Conservation (phyloP, 2,888 invertebrate genomes). For the Acronicta alni region DNA sequence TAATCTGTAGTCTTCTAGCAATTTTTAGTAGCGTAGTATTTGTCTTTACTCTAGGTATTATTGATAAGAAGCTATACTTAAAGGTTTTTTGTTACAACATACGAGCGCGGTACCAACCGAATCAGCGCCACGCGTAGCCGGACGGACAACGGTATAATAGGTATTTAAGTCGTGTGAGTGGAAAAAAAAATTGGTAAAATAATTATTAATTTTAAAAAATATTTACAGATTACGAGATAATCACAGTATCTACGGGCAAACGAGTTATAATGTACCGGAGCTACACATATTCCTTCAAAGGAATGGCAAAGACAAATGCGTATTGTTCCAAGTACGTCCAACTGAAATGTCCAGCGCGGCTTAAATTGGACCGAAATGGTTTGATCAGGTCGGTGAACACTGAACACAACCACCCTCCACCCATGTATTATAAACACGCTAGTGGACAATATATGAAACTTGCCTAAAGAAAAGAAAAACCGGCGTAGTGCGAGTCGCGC, state of each 20-base stretch:
- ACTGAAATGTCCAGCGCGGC: conserved; percentile 24
- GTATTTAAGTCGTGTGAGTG: no score
- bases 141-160: no score
- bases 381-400: conserved; percentile 6
- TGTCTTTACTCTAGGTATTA: no score
- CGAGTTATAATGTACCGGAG: conserved; percentile 42
- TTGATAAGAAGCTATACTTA: no score
- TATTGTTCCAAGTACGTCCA: conserved; percentile 49
- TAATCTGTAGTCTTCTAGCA: no score
- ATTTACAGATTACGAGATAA: conserved; percentile 40
- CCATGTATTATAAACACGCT: conserved; percentile 15
- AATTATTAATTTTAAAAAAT: neutral
- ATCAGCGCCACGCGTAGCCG: no score
- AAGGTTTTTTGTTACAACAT: no score
- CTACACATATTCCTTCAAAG: conserved; percentile 49
- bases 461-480: conserved; percentile 3
- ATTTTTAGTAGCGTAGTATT: no score
- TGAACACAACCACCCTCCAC: conserved; percentile 38
- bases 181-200: no score
- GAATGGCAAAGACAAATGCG: conserved; percentile 27
- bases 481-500: no score
- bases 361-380: conserved; percentile 16
- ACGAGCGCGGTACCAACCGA: no score
- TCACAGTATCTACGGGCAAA: conserved; percentile 34
- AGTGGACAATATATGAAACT: conserved; percentile 26